A percentile compares a stretch with the other conserved stretches of the same genome.
These are phyloP conservation scores for Lacanobia oleracea DNA, from an alignment of 2,888 invertebrate genomes.

Conservation along the genomic window DNA sequence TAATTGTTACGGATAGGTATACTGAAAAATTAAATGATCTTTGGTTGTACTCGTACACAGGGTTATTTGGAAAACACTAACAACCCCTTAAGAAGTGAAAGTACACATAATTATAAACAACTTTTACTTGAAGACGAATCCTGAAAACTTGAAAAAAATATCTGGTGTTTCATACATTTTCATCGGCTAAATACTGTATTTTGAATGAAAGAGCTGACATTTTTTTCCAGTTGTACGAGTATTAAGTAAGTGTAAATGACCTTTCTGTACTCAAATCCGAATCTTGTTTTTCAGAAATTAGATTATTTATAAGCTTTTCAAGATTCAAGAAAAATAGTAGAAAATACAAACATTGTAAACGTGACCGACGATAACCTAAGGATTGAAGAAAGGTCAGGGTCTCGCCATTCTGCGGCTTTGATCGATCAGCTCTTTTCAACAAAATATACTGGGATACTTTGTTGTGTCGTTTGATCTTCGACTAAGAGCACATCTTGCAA, in stretches of 20 bases:
- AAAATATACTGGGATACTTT: constrained; percentile 27
- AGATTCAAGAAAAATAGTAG: background rate
- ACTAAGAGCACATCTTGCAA: constrained; percentile 25
- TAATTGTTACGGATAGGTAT: constrained; percentile 28
- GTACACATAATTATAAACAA: too few relatives aligned
- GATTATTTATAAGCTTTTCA: background rate
- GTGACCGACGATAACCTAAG: constrained; percentile 45
- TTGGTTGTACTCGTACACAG: too few relatives aligned
- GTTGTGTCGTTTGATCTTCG: constrained; percentile 23
- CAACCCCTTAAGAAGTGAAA: too few relatives aligned
- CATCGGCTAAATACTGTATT: too few relatives aligned
- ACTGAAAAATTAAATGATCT: background rate
- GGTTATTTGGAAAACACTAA: too few relatives aligned
- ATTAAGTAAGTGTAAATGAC: too few relatives aligned
- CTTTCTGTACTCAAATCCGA: background rate
- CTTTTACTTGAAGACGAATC: too few relatives aligned
- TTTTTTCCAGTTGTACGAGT: too few relatives aligned
- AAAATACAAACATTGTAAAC: constrained; percentile 23
- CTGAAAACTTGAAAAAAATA: too few relatives aligned
- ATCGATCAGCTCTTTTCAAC: constrained; percentile 44
- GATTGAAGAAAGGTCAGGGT: constrained; percentile 46
- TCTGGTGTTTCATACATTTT: too few relatives aligned
- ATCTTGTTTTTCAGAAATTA: background rate
- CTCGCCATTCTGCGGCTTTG: constrained; percentile 15
- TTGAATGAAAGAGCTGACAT: too few relatives aligned